These are phyloP conservation scores for Chloropsis hardwickii DNA, from an alignment of 2,113 vertebrate genomes.

Conservation along the genomic window DNA sequence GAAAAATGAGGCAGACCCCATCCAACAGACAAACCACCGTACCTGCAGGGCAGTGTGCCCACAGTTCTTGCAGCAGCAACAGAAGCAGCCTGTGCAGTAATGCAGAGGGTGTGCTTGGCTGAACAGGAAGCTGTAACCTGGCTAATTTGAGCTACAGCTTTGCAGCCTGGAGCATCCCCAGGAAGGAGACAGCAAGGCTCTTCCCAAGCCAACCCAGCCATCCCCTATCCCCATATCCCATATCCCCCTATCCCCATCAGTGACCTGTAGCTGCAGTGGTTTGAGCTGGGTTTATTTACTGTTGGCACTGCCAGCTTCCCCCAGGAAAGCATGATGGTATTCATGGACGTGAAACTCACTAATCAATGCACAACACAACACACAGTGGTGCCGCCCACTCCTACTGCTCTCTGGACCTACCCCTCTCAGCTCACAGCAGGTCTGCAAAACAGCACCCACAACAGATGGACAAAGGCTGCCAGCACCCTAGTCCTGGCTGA, in stretches of 20 bases:
- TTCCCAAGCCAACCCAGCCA: neutral
- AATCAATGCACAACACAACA: neutral
- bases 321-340: neutral
- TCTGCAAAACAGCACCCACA: neutral
- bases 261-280: neutral
- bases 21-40: neutral
- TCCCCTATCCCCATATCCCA: neutral
- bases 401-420: neutral
- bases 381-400: accelerated
- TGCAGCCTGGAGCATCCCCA: neutral
- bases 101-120: neutral
- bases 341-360: neutral
- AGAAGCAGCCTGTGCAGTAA: neutral
- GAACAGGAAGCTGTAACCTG: neutral
- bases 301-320: conserved; percentile 12
- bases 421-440: neutral
- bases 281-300: conserved; percentile 53
- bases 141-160: neutral
- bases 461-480: neutral
- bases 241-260: too few species aligned
- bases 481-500: neutral
- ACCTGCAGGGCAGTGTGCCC: neutral
- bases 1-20: neutral
- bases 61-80: neutral
- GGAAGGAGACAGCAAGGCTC: neutral